Percentiles rank a stretch among this genome's conserved stretches.
Evolutionary conservation across 2,888 invertebrate genomes (phyloP).

Genomic region (Noctua janthe): DNA sequence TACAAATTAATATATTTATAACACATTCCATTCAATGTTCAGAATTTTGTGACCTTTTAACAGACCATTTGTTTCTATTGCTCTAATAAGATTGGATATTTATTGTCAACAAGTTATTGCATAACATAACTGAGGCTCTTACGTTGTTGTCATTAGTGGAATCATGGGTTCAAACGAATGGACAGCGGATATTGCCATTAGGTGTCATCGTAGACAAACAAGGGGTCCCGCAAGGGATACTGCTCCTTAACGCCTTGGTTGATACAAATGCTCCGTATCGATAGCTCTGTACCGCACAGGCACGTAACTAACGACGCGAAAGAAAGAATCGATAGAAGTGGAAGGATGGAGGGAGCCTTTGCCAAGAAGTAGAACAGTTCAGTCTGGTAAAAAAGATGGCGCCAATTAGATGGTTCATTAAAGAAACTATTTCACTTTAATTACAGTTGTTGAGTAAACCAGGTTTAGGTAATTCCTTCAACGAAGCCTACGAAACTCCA

Average conservation of each 20-base stretch:
- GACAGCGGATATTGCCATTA: conserved; percentile 21
- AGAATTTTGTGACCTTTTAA: neutral
- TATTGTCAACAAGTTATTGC: neutral
- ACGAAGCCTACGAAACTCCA: neutral
- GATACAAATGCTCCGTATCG: neutral
- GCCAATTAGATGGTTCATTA: neutral
- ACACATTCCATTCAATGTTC: neutral
- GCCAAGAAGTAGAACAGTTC: neutral
- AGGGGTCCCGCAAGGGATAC: conserved; percentile 2
- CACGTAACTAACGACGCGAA: neutral
- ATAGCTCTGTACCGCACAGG: neutral
- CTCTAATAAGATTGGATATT: conserved; percentile 14
- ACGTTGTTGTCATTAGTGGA: neutral
- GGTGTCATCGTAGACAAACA: neutral
- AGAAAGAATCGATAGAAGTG: too few relatives aligned
- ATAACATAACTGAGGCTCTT: neutral
- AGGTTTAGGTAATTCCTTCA: neutral
- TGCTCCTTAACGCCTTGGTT: too few relatives aligned
- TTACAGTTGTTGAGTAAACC: neutral
- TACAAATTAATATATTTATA: neutral
- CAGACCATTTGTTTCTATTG: neutral
- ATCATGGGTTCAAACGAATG: neutral
- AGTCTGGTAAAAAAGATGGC: neutral
- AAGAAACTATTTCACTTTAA: neutral
- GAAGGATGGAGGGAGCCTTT: neutral